A percentile compares a stretch with the other conserved stretches of the same genome.
These are phyloP conservation scores for Anastrepha ludens DNA, from an alignment of 1,140 invertebrate species.

Conservation along the genomic window DNA sequence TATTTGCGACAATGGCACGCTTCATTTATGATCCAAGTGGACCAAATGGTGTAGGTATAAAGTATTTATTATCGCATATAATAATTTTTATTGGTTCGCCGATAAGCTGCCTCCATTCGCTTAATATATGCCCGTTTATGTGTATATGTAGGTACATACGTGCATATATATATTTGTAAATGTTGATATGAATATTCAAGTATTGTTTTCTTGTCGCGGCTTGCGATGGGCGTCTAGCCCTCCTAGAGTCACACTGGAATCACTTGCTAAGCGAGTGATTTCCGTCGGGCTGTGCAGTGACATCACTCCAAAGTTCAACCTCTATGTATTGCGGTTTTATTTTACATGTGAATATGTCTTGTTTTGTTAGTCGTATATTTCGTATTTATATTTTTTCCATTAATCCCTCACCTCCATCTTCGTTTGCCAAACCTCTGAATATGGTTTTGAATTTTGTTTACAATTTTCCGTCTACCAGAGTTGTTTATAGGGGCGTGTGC, in stretches of 20 bases:
- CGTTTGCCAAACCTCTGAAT: neutral
- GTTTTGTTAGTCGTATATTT: too few relatives aligned
- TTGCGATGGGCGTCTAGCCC: neutral
- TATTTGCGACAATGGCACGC: neutral
- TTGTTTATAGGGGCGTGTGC: neutral
- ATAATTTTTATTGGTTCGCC: neutral
- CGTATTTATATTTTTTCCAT: neutral
- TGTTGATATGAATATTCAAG: neutral
- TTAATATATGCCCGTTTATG: neutral
- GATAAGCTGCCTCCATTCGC: neutral
- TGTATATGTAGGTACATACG: neutral
- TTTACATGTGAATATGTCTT: too few relatives aligned
- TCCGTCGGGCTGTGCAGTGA: neutral
- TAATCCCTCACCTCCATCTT: neutral
- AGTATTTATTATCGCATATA: neutral
- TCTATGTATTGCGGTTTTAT: neutral
- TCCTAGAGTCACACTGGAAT: neutral
- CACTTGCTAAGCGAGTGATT: conserved; percentile 32
- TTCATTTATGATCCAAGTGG: neutral
- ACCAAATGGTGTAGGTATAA: neutral
- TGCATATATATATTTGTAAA: neutral
- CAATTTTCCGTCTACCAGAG: neutral
- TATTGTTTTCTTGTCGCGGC: neutral
- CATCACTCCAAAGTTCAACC: conserved; percentile 8
- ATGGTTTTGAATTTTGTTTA: neutral